phyloP scores from a whole-genome alignment of 2,888 invertebrate species.

The Ichneumon xanthorius region DNA sequence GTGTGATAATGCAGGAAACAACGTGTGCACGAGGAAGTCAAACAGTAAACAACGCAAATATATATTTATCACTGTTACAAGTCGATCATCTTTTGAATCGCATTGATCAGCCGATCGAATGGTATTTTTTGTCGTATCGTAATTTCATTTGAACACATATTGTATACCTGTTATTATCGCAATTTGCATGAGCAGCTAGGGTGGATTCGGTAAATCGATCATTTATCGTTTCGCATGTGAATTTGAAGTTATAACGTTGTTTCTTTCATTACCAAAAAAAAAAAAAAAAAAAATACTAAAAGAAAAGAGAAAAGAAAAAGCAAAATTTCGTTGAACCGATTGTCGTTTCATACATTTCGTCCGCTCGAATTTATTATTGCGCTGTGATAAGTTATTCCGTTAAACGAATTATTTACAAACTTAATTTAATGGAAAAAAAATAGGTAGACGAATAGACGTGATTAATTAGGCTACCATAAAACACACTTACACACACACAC shows the following conservation, averaged over 20 bases:
- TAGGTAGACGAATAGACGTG: conserved; percentile 51
- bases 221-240: conserved; percentile 65
- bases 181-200: conserved; percentile 66
- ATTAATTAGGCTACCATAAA: conserved; percentile 55
- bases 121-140: conserved; percentile 47
- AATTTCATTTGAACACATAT: conserved; percentile 30
- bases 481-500: conserved; percentile 16
- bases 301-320: background rate
- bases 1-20: conserved; percentile 68
- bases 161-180: conserved; percentile 33
- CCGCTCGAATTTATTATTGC: background rate
- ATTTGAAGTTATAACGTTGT: conserved; percentile 64
- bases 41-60: conserved; percentile 57
- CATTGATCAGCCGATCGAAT: conserved; percentile 56
- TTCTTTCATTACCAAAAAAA: conserved; percentile 64
- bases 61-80: conserved; percentile 39
- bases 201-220: conserved; percentile 55
- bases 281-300: background rate
- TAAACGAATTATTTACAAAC: conserved; percentile 25
- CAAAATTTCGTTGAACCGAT: background rate
- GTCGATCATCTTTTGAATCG: conserved; percentile 47
- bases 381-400: background rate
- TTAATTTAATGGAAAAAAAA: conserved; percentile 32
- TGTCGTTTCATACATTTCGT: conserved; percentile 7
- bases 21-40: conserved; percentile 66